phyloP scores from a whole-genome alignment of 2,797 vertebrate genomes.

The Rhodeus uyekii region DNA sequence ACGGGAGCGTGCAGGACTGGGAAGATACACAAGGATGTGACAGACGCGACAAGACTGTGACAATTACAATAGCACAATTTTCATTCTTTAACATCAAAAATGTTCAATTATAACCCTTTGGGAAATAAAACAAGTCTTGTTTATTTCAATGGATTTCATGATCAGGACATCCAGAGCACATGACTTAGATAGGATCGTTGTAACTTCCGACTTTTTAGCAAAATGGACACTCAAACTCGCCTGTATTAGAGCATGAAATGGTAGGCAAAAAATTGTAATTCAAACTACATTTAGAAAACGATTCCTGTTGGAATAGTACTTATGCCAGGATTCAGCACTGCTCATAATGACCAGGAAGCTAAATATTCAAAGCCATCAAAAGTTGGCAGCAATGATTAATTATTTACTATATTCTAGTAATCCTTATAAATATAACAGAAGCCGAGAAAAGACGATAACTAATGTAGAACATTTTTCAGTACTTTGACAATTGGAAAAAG shows the following conservation, averaged over 20 bases:
- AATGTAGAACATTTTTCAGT: background rate
- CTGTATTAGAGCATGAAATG: background rate
- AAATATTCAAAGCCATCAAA: slow-evolving; percentile 1
- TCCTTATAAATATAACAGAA: slow-evolving; percentile 14
- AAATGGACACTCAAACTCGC: background rate
- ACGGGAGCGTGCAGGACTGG: too few relatives aligned
- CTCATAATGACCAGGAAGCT: background rate
- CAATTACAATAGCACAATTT: background rate
- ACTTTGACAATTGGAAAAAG: slow-evolving; percentile 1
- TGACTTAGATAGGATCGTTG: background rate
- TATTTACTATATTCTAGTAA: slow-evolving; percentile 1
- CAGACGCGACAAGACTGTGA: too few relatives aligned
- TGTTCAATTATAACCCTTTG: background rate
- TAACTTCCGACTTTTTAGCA: background rate
- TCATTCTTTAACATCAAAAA: background rate
- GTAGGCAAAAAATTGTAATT: background rate
- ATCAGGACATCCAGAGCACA: background rate
- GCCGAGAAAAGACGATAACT: slow-evolving; percentile 2
- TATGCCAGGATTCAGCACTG: background rate
- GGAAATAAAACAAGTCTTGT: background rate
- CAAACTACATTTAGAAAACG: background rate
- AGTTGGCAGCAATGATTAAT: background rate
- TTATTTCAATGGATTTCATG: background rate
- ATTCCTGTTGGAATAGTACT: background rate
- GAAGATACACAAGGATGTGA: too few relatives aligned